These are phyloP conservation scores for Picus viridis DNA, from an alignment of 2,797 vertebrate genomes.

Conservation along the genomic window DNA sequence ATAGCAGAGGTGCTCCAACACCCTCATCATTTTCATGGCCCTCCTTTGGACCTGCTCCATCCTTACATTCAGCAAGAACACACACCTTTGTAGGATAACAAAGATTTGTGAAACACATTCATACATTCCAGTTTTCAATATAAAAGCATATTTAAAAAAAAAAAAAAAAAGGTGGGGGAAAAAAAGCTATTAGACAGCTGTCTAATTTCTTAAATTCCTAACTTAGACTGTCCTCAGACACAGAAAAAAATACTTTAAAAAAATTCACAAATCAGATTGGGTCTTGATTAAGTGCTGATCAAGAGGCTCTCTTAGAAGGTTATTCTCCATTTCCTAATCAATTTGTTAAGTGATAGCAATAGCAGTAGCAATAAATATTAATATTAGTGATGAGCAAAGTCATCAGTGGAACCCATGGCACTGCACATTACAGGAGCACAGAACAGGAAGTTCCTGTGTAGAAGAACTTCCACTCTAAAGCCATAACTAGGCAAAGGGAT, in stretches of 20 bases:
- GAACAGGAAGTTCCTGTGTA: background rate
- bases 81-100: background rate
- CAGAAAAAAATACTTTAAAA: background rate
- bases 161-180: too few species aligned
- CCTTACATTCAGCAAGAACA: background rate
- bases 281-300: background rate
- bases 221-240: background rate
- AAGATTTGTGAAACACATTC: background rate
- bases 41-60: too few species aligned
- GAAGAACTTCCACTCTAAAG: background rate
- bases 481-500: background rate
- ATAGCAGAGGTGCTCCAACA: too few species aligned
- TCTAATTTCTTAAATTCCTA: background rate
- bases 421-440: rapidly evolving
- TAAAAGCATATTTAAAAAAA: background rate
- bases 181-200: background rate
- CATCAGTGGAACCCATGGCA: background rate
- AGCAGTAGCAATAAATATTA: background rate
- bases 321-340: background rate
- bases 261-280: background rate
- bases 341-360: background rate
- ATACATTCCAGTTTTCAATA: background rate
- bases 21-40: too few species aligned
- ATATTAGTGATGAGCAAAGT: background rate
- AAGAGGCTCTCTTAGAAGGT: background rate